A percentile compares a stretch with the other conserved stretches of the same genome.
Conservation (phyloP, 2,797 vertebrate species). For the Poecilia picta region DNA sequence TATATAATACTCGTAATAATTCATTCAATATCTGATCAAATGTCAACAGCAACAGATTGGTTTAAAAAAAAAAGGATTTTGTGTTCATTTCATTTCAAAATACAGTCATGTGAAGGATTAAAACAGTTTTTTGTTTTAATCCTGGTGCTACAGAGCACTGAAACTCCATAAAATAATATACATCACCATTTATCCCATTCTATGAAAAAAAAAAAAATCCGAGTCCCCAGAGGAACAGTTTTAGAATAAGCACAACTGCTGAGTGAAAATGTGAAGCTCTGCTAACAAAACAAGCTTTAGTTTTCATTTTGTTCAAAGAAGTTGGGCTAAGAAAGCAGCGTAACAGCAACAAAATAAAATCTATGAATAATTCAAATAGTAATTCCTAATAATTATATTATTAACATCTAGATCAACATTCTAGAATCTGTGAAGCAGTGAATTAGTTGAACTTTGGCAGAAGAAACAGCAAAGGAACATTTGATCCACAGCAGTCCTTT, state of each 20-base stretch:
- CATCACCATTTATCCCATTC: neutral
- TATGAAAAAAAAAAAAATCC: neutral
- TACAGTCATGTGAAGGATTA: slow-evolving; percentile 19
- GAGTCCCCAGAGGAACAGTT: neutral
- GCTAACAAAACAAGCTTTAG: neutral
- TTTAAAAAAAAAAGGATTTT: slow-evolving; percentile 35
- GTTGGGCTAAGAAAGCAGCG: neutral
- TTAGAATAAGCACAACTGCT: neutral
- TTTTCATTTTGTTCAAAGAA: slow-evolving; percentile 11
- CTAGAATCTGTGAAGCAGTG: neutral
- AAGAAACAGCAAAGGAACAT: neutral
- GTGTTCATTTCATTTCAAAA: slow-evolving; percentile 32
- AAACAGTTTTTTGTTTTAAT: neutral
- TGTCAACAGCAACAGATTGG: slow-evolving; percentile 28
- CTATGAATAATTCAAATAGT: neutral
- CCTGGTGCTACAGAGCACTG: neutral
- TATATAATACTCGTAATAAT: slow-evolving; percentile 68
- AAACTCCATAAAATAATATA: neutral
- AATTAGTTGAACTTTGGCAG: neutral
- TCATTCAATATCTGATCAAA: slow-evolving; percentile 53
- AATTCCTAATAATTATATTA: neutral
- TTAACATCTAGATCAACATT: neutral
- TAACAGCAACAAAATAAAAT: slow-evolving; percentile 2
- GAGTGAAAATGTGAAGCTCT: slow-evolving; percentile 3
- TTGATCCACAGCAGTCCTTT: slow-evolving; percentile 23